These are phyloP conservation scores for Hypothenemus hampei DNA, from an alignment of 1,140 invertebrate species.

Conservation along the genomic window DNA sequence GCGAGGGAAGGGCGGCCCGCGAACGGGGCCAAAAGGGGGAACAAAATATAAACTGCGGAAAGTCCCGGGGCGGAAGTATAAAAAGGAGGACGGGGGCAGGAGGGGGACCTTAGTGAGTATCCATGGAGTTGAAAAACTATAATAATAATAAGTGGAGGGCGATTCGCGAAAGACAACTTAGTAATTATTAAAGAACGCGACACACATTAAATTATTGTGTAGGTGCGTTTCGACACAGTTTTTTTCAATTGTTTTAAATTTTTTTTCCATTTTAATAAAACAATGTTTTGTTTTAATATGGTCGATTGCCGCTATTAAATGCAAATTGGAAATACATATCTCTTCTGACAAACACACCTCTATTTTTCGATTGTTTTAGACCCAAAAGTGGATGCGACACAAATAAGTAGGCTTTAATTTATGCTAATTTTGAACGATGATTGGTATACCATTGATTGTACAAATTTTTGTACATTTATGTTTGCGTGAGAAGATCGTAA, in stretches of 20 bases:
- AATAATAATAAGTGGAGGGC: not conserved
- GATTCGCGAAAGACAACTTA: not conserved
- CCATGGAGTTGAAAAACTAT: slow-evolving; percentile 11
- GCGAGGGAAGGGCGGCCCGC: slow-evolving; percentile 7
- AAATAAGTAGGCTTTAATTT: slow-evolving; percentile 3
- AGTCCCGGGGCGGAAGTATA: slow-evolving; percentile 42
- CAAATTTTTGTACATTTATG: too few relatives aligned
- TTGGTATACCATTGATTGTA: too few relatives aligned
- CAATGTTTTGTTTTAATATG: slow-evolving; percentile 21
- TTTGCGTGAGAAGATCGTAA: too few relatives aligned
- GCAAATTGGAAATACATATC: slow-evolving; percentile 21
- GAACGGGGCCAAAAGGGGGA: slow-evolving; percentile 32
- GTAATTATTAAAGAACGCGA: not conserved
- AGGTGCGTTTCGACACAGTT: too few relatives aligned
- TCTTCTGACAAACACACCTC: slow-evolving; percentile 29
- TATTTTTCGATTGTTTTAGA: slow-evolving; percentile 27
- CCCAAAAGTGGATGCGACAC: slow-evolving; percentile 23
- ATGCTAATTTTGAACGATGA: too few relatives aligned
- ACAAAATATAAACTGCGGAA: slow-evolving; percentile 45
- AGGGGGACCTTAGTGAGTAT: slow-evolving; percentile 35
- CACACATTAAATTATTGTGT: too few relatives aligned
- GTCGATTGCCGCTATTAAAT: slow-evolving; percentile 17
- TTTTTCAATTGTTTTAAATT: too few relatives aligned
- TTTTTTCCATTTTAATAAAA: too few relatives aligned
- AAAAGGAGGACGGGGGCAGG: slow-evolving; percentile 23